These are phyloP conservation scores for Lytechinus variegatus DNA, from an alignment of 35 echinoderm and acorn worm species.

Conservation along the genomic window DNA sequence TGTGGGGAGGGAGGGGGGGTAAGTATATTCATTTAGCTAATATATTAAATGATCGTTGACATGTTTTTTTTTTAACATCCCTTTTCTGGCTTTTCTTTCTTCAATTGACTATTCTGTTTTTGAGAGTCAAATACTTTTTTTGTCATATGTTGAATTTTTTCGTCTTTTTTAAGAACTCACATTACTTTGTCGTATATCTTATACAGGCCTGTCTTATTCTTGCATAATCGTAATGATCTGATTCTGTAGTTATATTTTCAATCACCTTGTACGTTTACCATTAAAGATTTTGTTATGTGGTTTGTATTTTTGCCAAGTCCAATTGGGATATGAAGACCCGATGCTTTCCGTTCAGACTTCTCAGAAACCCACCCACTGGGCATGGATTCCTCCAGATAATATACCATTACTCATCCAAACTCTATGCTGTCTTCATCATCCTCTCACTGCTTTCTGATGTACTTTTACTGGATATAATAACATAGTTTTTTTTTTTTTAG, in stretches of 20 bases:
- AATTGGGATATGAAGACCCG: neutral
- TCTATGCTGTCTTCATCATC: neutral
- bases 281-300: neutral
- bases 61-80: no score
- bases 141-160: neutral
- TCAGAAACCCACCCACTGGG: constrained; percentile 37
- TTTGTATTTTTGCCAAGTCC: neutral
- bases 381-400: constrained; percentile 36
- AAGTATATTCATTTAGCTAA: no score
- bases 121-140: neutral
- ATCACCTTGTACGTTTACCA: neutral
- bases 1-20: neutral
- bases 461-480: neutral
- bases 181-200: no score
- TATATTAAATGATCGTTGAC: no score
- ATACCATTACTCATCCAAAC: constrained; percentile 39
- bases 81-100: no score
- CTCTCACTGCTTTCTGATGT: neutral
- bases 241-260: neutral
- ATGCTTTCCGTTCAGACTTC: constrained; percentile 16
- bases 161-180: neutral
- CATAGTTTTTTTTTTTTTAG: neutral
- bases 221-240: neutral
- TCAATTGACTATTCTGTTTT: no score
- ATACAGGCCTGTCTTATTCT: neutral